Conservation (phyloP, 2,113 vertebrate genomes). For the Nannobrachium achirus region DNA sequence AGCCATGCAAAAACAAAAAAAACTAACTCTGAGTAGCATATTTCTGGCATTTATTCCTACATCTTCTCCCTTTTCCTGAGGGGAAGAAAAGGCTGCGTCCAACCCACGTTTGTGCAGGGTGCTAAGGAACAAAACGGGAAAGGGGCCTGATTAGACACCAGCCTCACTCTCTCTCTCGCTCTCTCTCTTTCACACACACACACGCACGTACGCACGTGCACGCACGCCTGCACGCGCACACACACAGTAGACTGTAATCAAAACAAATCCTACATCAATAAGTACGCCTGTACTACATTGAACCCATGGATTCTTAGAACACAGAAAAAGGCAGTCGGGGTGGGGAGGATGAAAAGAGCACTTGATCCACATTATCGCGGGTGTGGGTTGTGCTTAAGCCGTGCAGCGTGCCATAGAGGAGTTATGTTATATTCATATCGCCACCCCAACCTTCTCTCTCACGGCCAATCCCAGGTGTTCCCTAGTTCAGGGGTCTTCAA, state of each 20-base stretch:
- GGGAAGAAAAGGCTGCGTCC: no score
- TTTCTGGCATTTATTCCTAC: no score
- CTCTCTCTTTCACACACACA: slow-evolving; percentile 3
- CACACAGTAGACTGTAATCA: background rate
- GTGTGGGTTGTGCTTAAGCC: slow-evolving; percentile 56
- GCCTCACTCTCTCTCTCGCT: background rate
- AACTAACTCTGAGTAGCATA: no score
- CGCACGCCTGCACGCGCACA: background rate
- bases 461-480: slow-evolving; percentile 55
- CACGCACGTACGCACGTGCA: slow-evolving; percentile 4
- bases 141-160: no score
- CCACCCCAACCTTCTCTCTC: slow-evolving; percentile 3
- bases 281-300: slow-evolving; percentile 14
- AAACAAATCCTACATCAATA: slow-evolving; percentile 55
- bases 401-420: slow-evolving; percentile 33
- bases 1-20: background rate
- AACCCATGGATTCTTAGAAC: slow-evolving; percentile 48
- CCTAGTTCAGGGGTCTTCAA: no score
- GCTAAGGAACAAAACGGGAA: no score
- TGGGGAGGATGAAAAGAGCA: slow-evolving; percentile 39
- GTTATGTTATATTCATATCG: slow-evolving; percentile 34
- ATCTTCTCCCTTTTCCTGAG: no score
- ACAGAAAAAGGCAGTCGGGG: slow-evolving; percentile 41
- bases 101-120: no score
- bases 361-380: slow-evolving; percentile 48